Conservation (phyloP, 2,888 invertebrate genomes). For the Drosophila fulvimacula region DNA sequence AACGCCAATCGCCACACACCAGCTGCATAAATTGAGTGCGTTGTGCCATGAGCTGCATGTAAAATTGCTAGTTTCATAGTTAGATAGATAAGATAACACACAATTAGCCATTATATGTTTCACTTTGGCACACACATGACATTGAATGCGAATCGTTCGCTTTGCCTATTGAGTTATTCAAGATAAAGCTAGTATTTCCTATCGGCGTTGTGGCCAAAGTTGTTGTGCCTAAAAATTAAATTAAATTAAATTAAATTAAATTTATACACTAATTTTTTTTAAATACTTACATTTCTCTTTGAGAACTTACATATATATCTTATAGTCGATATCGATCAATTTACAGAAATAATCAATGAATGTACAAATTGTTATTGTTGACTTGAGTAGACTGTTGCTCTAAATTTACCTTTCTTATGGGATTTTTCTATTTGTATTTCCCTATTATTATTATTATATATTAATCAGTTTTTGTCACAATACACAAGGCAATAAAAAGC, state of each 20-base stretch:
- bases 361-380: too few relatives aligned
- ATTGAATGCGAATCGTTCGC: slow-evolving; percentile 31
- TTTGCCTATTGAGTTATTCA: slow-evolving; percentile 3
- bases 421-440: not conserved
- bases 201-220: not conserved
- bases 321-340: too few relatives aligned
- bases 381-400: too few relatives aligned
- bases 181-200: not conserved
- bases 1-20: not conserved
- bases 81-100: slow-evolving; percentile 45
- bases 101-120: slow-evolving; percentile 37
- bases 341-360: too few relatives aligned
- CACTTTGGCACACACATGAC: slow-evolving; percentile 2
- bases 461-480: not conserved
- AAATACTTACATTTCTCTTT: too few relatives aligned
- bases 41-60: slow-evolving; percentile 26
- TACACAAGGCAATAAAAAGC: not conserved
- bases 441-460: too few relatives aligned
- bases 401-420: not conserved
- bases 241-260: not conserved
- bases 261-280: too few relatives aligned
- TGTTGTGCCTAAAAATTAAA: not conserved
- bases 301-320: too few relatives aligned
- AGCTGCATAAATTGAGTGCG: slow-evolving; percentile 11
- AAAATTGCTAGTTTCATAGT: slow-evolving; percentile 41